These are phyloP conservation scores for Lordiphosa fenestrarum DNA, from an alignment of 2,888 invertebrate genomes.

Conservation along the genomic window DNA sequence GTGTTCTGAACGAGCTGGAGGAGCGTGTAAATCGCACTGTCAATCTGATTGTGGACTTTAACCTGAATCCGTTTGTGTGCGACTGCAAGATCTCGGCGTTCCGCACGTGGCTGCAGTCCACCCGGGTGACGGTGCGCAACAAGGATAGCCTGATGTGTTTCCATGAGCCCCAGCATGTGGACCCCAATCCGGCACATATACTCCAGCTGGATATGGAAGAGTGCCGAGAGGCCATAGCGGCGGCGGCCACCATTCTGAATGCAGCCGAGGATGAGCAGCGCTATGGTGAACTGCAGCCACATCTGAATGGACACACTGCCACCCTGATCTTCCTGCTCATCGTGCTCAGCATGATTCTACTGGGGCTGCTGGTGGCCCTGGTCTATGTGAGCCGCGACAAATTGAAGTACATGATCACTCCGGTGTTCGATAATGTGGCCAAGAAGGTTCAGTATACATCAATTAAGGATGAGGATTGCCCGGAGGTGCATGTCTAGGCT, in stretches of 20 bases:
- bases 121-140: conserved; percentile 83
- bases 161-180: conserved; percentile 63
- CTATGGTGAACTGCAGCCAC: conserved; percentile 52
- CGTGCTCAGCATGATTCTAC: conserved; percentile 82
- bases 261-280: conserved; percentile 64
- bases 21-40: conserved; percentile 77
- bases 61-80: conserved; percentile 86
- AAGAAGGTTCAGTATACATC: conserved; percentile 88
- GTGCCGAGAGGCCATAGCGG: conserved; percentile 74
- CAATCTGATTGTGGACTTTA: conserved; percentile 84
- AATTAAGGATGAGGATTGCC: conserved; percentile 83
- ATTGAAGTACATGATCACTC: conserved; percentile 83
- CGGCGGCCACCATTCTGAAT: conserved; percentile 72
- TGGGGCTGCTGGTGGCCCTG: conserved; percentile 82
- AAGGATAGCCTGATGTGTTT: conserved; percentile 82
- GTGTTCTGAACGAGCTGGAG: conserved; percentile 82
- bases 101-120: conserved; percentile 84
- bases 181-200: conserved; percentile 70
- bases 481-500: conserved; percentile 80
- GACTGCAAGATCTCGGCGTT: conserved; percentile 84
- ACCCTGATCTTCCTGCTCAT: conserved; percentile 81
- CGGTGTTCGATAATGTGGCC: conserved; percentile 84
- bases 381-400: conserved; percentile 84
- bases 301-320: conserved; percentile 77
- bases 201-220: conserved; percentile 71